These are phyloP conservation scores for Clinocottus analis DNA, from an alignment of 2,113 vertebrate genomes.

Conservation along the genomic window DNA sequence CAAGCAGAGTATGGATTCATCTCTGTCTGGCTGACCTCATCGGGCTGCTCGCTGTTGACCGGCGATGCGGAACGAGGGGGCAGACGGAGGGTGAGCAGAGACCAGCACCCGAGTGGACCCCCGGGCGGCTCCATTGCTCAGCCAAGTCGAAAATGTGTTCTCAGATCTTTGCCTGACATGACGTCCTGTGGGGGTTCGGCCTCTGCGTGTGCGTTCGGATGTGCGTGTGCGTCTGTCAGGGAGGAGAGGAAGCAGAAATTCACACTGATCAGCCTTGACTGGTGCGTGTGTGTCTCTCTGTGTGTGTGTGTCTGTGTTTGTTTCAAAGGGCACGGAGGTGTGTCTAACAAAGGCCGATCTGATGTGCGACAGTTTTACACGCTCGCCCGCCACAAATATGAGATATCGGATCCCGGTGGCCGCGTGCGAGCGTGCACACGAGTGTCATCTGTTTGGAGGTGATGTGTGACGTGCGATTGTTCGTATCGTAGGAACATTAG, in stretches of 20 bases:
- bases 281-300: constrained; percentile 11
- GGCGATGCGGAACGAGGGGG: constrained; percentile 63
- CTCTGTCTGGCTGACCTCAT: constrained; percentile 68
- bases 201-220: constrained; percentile 37
- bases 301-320: constrained; percentile 21
- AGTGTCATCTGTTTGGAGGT: constrained; percentile 12
- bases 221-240: constrained; percentile 40
- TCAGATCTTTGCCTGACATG: constrained; percentile 81
- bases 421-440: constrained; percentile 2
- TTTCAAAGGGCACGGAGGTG: constrained; percentile 44
- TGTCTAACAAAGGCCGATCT: constrained; percentile 41
- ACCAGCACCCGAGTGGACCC: constrained; percentile 70
- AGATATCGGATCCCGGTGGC: constrained; percentile 28
- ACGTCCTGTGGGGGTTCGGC: constrained; percentile 72
- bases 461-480: constrained; percentile 2
- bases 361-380: constrained; percentile 40
- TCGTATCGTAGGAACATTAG: not conserved
- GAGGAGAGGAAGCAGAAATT: constrained; percentile 59
- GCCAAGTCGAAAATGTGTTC: constrained; percentile 83
- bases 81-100: constrained; percentile 65
- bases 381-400: not conserved
- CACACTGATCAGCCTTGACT: constrained; percentile 71
- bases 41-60: constrained; percentile 59
- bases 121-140: constrained; percentile 77
- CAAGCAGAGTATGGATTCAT: constrained; percentile 71